Evolutionary conservation across 1,140 invertebrate species (phyloP), one percentile per base, ranked within the genome.

Genomic region (Pseudomyrmex concolor): DNA sequence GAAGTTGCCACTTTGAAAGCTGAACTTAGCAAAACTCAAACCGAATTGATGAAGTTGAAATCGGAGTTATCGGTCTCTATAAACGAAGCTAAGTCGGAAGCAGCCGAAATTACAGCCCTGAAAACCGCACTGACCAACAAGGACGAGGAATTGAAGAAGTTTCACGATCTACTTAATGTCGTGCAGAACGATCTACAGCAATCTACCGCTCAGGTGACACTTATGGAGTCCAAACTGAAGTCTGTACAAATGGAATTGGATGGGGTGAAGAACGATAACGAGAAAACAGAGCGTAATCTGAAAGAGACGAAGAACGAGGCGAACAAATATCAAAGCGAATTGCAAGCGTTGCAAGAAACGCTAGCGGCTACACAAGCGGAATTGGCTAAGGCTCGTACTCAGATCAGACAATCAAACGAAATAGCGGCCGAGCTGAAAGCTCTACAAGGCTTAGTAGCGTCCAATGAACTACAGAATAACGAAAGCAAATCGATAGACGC

Each of bases 401-500:
- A 87, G 51, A 59, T 89, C 15, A 84, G 78, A 59, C 81, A 86
- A 19, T 73, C 84, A 25, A 93, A 91, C 70, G 84, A 86, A 59
- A 57, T 66, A 13, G 12, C 62, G 17, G 76, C 66, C 13, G 85
- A 88, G 82, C 62, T 93, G 7, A 90, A 88, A 57, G 19, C 67
- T 15, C 73, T 89, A 15, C 90, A 86, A 55, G 81, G 71, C 34
- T 94, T 93, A 55, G 43, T 91, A 17, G 34, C 34, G 34, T 4
- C 34, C 5, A 94, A 95, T 50, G 93, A 94, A 84, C 45, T 94
- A 2, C 91, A 92, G 22, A 86, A 48, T 22, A 82, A 84, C 13
- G 90, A 91, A 43, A 89, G 89, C 48, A 90, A 85, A 63, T 74
- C 60, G 0, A 67, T 2, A 19, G 91, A 91, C 9, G 62, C 83